Conservation (phyloP, 2,797 vertebrate species). For the Crenichthys baileyi region DNA sequence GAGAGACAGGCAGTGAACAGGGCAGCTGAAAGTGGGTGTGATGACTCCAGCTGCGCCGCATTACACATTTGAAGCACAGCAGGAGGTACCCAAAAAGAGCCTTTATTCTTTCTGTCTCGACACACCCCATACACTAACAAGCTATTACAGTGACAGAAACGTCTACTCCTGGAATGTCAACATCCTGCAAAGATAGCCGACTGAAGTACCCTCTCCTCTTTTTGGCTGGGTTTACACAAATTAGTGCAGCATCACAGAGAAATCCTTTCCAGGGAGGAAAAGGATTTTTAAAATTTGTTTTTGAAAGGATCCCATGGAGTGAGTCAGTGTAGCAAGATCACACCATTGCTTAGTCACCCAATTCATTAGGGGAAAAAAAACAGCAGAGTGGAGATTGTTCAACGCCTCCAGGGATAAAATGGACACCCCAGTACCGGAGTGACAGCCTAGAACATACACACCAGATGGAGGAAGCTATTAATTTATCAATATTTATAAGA, state of each 20-base stretch:
- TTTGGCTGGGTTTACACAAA: slow-evolving; percentile 9
- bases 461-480: slow-evolving; percentile 64
- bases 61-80: slow-evolving; percentile 38
- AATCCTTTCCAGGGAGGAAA: not conserved
- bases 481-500: slow-evolving; percentile 73
- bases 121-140: slow-evolving; percentile 20
- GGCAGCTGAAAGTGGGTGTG: slow-evolving; percentile 28
- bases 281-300: not conserved
- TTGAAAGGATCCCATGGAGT: slow-evolving; percentile 7
- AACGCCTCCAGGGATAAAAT: slow-evolving; percentile 38
- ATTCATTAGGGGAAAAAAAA: slow-evolving; percentile 11
- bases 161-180: slow-evolving; percentile 27
- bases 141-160: slow-evolving; percentile 22
- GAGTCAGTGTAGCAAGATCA: slow-evolving; percentile 5
- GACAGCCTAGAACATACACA: slow-evolving; percentile 43
- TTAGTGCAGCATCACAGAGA: slow-evolving; percentile 15
- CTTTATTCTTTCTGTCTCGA: slow-evolving; percentile 27
- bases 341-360: slow-evolving; percentile 32
- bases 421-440: slow-evolving; percentile 23
- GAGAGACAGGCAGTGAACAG: slow-evolving; percentile 18
- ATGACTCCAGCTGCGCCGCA: slow-evolving; percentile 39
- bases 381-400: slow-evolving; percentile 34
- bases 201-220: slow-evolving; percentile 23
- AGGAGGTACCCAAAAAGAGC: slow-evolving; percentile 23
- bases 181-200: slow-evolving; percentile 14